Conservation (phyloP, 1,140 invertebrate species). For the Drosophila sp. region DNA sequence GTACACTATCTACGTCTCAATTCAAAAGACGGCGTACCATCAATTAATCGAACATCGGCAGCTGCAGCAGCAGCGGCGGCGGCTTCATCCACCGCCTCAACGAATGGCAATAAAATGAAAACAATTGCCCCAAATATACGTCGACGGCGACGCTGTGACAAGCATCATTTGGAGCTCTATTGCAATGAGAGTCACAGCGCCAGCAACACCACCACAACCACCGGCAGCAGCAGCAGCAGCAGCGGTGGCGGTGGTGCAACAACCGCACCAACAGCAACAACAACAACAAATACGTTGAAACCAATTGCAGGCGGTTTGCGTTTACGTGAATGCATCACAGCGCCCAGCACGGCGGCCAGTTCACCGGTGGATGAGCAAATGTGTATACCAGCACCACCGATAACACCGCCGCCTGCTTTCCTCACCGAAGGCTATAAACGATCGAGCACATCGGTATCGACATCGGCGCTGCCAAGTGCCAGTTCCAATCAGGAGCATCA, state of each 20-base stretch:
- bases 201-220: slow-evolving; percentile 23
- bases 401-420: slow-evolving; percentile 88
- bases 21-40: slow-evolving; percentile 70
- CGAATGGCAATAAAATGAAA: slow-evolving; percentile 84
- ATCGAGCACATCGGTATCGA: slow-evolving; percentile 72
- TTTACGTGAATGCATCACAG: slow-evolving; percentile 68
- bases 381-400: slow-evolving; percentile 85
- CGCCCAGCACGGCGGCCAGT: slow-evolving; percentile 82
- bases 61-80: slow-evolving; percentile 8
- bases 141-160: slow-evolving; percentile 86
- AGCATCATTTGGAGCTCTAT: slow-evolving; percentile 85
- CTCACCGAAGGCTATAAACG: slow-evolving; percentile 86
- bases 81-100: slow-evolving; percentile 20
- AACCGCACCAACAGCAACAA: slow-evolving; percentile 6
- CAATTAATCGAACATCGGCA: slow-evolving; percentile 39
- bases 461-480: slow-evolving; percentile 64
- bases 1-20: slow-evolving; percentile 76
- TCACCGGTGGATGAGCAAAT: slow-evolving; percentile 84
- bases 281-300: slow-evolving; percentile 48
- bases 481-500: slow-evolving; percentile 26
- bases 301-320: slow-evolving; percentile 48
- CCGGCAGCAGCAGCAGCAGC: background rate
- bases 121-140: slow-evolving; percentile 87
- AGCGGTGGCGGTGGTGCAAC: background rate
- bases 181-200: slow-evolving; percentile 72